Evolutionary conservation across 2,888 invertebrate genomes (phyloP).

Genomic region (Drosophila quinaria): DNA sequence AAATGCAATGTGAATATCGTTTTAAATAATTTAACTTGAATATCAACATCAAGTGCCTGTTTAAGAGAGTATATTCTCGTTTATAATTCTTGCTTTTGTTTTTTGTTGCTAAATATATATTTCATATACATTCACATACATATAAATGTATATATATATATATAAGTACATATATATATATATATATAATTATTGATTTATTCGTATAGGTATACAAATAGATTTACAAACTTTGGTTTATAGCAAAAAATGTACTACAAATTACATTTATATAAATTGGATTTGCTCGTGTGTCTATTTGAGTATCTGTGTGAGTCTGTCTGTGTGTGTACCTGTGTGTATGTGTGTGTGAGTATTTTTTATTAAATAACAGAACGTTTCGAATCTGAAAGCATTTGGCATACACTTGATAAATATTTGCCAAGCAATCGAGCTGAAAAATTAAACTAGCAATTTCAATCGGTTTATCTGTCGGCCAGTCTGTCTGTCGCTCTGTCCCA

Average conservation of each 20-base stretch:
- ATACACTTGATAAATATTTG: slow-evolving; percentile 67
- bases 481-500: neutral
- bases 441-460: slow-evolving; percentile 73
- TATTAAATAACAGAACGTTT: slow-evolving; percentile 61
- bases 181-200: slow-evolving; percentile 28
- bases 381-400: slow-evolving; percentile 64
- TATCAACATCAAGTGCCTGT: slow-evolving; percentile 35
- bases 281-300: slow-evolving; percentile 40
- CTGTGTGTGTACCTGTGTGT: slow-evolving; percentile 8
- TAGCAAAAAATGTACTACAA: slow-evolving; percentile 65
- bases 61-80: slow-evolving; percentile 12
- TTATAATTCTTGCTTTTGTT: slow-evolving; percentile 30
- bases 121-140: slow-evolving; percentile 38
- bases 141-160: slow-evolving; percentile 15
- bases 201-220: slow-evolving; percentile 46
- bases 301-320: slow-evolving; percentile 20
- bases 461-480: slow-evolving; percentile 60
- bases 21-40: slow-evolving; percentile 33
- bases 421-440: slow-evolving; percentile 74
- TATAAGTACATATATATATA: slow-evolving; percentile 22
- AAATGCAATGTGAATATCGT: slow-evolving; percentile 14
- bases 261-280: slow-evolving; percentile 67
- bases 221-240: slow-evolving; percentile 55
- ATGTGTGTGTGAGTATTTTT: slow-evolving; percentile 34
- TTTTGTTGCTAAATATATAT: slow-evolving; percentile 27